Evolutionary conservation across 2,113 vertebrate species (phyloP).

Genomic region (Gymnocephalus cernua): DNA sequence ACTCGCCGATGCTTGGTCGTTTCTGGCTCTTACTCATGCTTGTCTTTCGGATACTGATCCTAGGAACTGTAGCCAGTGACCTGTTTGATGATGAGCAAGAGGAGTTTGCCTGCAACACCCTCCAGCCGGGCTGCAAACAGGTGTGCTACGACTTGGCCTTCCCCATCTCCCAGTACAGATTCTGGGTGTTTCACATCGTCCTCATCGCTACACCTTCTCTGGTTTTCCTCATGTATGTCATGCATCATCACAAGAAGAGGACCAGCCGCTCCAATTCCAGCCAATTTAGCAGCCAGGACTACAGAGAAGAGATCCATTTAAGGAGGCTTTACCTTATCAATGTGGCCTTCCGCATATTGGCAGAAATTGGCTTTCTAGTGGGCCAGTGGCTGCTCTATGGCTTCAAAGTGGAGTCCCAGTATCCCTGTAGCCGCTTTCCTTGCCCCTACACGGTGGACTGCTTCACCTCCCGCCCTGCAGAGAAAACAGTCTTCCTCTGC

Average conservation of each 20-base stretch:
- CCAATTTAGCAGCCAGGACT: accelerated
- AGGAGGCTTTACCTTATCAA: slow-evolving; percentile 86
- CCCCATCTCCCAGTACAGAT: slow-evolving; percentile 95
- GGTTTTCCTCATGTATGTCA: slow-evolving; percentile 90
- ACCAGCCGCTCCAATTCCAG: not conserved
- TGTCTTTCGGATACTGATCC: slow-evolving; percentile 92
- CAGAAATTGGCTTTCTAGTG: slow-evolving; percentile 88
- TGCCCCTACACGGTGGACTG: slow-evolving; percentile 94
- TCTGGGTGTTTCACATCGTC: slow-evolving; percentile 96
- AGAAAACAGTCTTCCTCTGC: slow-evolving; percentile 93
- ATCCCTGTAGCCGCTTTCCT: slow-evolving; percentile 86
- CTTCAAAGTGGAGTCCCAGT: slow-evolving; percentile 90
- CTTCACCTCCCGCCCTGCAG: slow-evolving; percentile 92
- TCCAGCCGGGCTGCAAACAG: slow-evolving; percentile 94
- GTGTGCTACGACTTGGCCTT: slow-evolving; percentile 93
- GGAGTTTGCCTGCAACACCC: slow-evolving; percentile 93
- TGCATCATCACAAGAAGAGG: slow-evolving; percentile 87
- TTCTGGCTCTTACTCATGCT: slow-evolving; percentile 95
- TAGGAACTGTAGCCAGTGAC: slow-evolving; percentile 92
- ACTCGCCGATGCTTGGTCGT: slow-evolving; percentile 92
- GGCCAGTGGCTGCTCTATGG: slow-evolving; percentile 91
- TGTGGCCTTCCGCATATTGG: slow-evolving; percentile 86
- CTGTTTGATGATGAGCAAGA: slow-evolving; percentile 93
- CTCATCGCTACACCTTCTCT: slow-evolving; percentile 91
- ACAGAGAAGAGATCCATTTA: slow-evolving; percentile 17